A percentile compares a stretch with the other conserved stretches of the same genome.
phyloP scores from a whole-genome alignment of 1,140 invertebrate species.

The Cardiocondyla obscurior region DNA sequence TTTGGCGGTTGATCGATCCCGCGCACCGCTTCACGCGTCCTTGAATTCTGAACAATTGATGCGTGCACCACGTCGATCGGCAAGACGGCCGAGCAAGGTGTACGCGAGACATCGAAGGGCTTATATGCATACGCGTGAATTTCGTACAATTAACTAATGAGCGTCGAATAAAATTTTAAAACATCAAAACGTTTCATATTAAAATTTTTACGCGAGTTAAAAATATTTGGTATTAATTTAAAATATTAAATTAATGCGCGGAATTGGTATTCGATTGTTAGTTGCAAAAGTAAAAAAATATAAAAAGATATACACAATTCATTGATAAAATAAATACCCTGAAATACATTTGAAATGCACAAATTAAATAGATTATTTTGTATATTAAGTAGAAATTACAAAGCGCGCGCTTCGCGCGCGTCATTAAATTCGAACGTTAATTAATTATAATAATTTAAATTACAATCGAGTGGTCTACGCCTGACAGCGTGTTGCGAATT shows the following conservation, averaged over 20 bases:
- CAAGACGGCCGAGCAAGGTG: background rate
- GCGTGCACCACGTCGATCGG: background rate
- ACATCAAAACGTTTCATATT: background rate
- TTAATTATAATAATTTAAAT: no score
- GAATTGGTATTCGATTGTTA: background rate
- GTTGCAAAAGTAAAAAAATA: background rate
- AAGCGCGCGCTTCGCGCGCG: no score
- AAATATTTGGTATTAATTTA: background rate
- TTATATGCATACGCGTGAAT: constrained; percentile 15
- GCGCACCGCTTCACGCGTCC: background rate
- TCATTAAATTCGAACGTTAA: no score
- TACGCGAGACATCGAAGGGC: background rate
- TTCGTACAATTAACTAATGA: background rate
- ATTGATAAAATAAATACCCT: constrained; percentile 4
- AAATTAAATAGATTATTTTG: background rate
- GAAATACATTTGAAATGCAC: background rate
- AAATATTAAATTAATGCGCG: background rate
- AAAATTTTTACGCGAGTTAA: background rate
- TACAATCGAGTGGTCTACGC: no score
- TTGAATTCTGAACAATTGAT: constrained; percentile 44
- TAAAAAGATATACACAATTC: background rate
- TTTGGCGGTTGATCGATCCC: constrained; percentile 24
- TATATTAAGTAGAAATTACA: background rate
- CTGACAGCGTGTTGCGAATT: no score
- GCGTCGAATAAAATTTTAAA: background rate